Percentiles rank a stretch among this genome's conserved stretches.
phyloP scores from a whole-genome alignment of 2,888 invertebrate species.

The Graphium colonna region DNA sequence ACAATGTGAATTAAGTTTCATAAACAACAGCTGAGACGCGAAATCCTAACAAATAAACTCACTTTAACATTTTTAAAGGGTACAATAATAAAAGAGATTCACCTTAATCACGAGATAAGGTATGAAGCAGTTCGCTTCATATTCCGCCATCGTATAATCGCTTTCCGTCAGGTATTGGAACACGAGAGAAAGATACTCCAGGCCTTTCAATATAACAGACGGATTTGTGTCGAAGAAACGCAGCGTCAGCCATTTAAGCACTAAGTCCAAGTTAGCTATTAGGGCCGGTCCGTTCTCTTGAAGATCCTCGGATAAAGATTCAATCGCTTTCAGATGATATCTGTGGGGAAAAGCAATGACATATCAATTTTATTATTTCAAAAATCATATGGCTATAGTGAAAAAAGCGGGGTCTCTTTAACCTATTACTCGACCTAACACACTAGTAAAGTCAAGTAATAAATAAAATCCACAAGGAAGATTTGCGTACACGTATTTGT shows the following conservation, averaged over 20 bases:
- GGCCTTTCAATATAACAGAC: slow-evolving; percentile 95
- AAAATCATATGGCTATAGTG: no score
- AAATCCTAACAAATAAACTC: no score
- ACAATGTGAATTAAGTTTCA: no score
- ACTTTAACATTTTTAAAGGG: no score
- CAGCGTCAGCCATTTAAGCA: slow-evolving; percentile 97
- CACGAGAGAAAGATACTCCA: slow-evolving; percentile 93
- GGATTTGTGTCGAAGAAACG: slow-evolving; percentile 99
- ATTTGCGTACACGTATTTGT: no score
- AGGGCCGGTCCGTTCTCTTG: slow-evolving; percentile 88
- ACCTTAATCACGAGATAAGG: slow-evolving; percentile 97
- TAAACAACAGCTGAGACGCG: no score
- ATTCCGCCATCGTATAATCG: slow-evolving; percentile 92
- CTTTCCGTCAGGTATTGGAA: slow-evolving; percentile 89
- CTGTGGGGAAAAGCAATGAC: slow-evolving; percentile 73
- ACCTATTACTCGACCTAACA: no score
- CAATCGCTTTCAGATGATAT: slow-evolving; percentile 96
- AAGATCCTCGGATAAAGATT: slow-evolving; percentile 91
- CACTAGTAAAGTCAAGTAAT: no score
- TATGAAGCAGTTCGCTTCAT: slow-evolving; percentile 95
- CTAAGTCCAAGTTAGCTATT: slow-evolving; percentile 94
- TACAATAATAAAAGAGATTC: slow-evolving; percentile 30
- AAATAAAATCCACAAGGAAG: no score
- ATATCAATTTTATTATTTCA: no score
- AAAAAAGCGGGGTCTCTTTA: no score